Percentiles rank a stretch among this genome's conserved stretches.
These are phyloP conservation scores for Eupithecia subumbrata DNA, from an alignment of 2,888 invertebrate species.

Conservation along the genomic window DNA sequence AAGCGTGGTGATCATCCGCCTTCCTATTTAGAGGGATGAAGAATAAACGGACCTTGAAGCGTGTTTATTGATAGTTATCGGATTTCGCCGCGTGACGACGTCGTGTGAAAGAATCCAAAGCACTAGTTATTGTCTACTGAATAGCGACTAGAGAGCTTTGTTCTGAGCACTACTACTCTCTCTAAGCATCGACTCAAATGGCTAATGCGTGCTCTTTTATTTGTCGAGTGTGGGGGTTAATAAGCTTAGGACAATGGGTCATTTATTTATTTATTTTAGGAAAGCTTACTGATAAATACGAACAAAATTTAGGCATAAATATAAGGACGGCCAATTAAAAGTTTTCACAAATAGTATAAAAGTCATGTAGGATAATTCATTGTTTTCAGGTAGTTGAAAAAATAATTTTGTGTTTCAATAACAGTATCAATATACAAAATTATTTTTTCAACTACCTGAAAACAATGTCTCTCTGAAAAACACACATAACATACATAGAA, in stretches of 20 bases:
- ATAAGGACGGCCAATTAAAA: no score
- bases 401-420: no score
- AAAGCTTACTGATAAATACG: no score
- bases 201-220: constrained; percentile 37
- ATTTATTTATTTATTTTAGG: background rate
- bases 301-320: no score
- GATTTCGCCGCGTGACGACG: background rate
- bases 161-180: constrained; percentile 35
- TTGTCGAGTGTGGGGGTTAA: constrained; percentile 28
- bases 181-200: constrained; percentile 33
- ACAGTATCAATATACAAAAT: no score
- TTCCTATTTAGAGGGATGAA: background rate
- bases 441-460: no score
- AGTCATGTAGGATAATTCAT: no score
- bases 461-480: no score
- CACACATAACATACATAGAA: no score
- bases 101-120: constrained; percentile 31
- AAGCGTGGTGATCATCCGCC: background rate
- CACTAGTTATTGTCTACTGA: constrained; percentile 45
- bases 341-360: no score
- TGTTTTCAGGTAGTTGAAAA: no score
- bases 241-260: constrained; percentile 23
- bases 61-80: background rate
- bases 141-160: constrained; percentile 40
- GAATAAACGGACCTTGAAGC: background rate